Conservation (phyloP, 2,113 vertebrate genomes). For the cattle (Bos taurus) region DNA sequence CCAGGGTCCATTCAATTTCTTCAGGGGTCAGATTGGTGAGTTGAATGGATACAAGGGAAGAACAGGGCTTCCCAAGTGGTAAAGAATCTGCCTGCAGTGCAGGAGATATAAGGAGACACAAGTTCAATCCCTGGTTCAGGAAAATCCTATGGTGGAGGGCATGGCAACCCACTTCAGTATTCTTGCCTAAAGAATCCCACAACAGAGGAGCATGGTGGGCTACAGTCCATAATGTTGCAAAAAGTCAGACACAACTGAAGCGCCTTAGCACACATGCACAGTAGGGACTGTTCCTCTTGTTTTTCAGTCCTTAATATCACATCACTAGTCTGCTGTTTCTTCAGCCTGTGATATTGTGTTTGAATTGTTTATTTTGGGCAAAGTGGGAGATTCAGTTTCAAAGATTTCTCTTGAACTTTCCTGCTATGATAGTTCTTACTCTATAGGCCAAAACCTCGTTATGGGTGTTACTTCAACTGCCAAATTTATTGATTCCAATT, state of each 20-base stretch:
- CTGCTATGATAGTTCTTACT: not conserved
- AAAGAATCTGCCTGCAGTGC: not conserved
- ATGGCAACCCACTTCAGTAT: not conserved
- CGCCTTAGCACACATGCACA: not conserved
- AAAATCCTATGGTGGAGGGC: not conserved
- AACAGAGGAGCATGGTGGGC: not conserved
- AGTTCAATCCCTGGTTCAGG: not conserved
- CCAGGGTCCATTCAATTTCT: not conserved
- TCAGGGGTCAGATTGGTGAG: not conserved
- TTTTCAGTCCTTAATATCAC: not conserved
- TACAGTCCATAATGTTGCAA: not conserved
- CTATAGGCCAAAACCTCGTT: not conserved
- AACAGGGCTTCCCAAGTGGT: not conserved
- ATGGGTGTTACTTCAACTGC: not conserved
- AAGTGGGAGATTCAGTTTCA: not conserved
- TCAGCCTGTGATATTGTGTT: not conserved
- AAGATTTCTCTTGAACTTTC: not conserved
- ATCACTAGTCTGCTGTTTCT: not conserved
- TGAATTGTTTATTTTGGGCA: not conserved
- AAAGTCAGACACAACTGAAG: not conserved
- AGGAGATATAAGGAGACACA: not conserved
- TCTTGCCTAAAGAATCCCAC: not conserved
- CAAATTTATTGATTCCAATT: not conserved
- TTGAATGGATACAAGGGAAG: not conserved
- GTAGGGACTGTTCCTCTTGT: not conserved